phyloP scores from a whole-genome alignment of 2,888 invertebrate genomes.

The Notodonta ziczac region DNA sequence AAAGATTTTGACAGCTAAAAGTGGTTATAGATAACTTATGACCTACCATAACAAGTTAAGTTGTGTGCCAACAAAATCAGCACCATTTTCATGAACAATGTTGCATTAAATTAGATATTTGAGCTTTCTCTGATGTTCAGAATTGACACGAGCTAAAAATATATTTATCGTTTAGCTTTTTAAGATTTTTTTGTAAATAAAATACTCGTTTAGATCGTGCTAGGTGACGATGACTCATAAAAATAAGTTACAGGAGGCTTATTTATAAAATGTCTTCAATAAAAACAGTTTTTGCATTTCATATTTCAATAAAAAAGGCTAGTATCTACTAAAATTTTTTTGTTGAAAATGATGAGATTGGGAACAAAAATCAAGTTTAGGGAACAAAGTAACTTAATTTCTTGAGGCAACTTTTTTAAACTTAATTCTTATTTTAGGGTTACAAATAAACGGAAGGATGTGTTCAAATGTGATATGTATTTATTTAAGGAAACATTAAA shows the following conservation, averaged over 20 bases:
- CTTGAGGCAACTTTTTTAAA: conserved; percentile 17
- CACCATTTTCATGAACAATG: too few species aligned
- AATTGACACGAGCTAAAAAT: conserved; percentile 14
- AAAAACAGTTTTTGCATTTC: not conserved
- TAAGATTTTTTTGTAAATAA: conserved; percentile 32
- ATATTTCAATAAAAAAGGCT: too few species aligned
- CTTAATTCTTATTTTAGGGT: conserved; percentile 51
- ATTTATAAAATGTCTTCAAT: conserved; percentile 15
- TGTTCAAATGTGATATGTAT: conserved; percentile 84
- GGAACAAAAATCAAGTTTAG: conserved; percentile 50
- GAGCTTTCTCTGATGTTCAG: too few species aligned
- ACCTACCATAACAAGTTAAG: too few species aligned
- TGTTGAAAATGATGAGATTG: conserved; percentile 41
- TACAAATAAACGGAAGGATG: conserved; percentile 73
- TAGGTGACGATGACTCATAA: conserved; percentile 35
- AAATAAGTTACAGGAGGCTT: conserved; percentile 43
- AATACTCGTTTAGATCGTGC: conserved; percentile 38
- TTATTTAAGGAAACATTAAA: conserved; percentile 72
- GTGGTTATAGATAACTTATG: too few species aligned
- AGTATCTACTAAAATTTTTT: conserved; percentile 2
- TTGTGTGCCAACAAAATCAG: too few species aligned
- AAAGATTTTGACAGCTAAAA: too few species aligned
- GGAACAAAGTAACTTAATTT: conserved; percentile 22
- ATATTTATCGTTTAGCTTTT: conserved; percentile 24
- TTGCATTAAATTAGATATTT: too few species aligned